These are phyloP conservation scores for Heptranchias perlo DNA, from an alignment of 2,113 vertebrate species.

Conservation along the genomic window DNA sequence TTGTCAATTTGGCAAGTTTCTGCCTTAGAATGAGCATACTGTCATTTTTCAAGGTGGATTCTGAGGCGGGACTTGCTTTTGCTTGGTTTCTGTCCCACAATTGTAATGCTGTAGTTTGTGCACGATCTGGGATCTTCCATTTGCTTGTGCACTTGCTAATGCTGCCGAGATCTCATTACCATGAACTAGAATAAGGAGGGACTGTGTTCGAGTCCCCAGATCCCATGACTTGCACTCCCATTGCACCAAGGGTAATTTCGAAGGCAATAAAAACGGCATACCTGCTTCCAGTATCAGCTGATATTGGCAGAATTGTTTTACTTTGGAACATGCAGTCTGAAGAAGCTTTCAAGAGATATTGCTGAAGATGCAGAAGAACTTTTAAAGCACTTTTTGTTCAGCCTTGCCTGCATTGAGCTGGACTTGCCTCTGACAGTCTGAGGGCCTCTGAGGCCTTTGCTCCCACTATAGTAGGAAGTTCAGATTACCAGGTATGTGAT, in stretches of 20 bases:
- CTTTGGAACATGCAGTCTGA: neutral
- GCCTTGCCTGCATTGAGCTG: neutral
- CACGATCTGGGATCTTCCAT: neutral
- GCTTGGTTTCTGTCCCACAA: neutral
- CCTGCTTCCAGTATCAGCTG: neutral
- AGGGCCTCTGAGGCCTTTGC: neutral
- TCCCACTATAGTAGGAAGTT: neutral
- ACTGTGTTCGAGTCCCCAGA: neutral
- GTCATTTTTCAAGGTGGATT: neutral
- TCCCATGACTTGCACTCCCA: neutral
- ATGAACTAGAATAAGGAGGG: neutral
- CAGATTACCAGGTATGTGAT: neutral
- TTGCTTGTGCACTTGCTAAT: neutral
- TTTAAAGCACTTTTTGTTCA: neutral
- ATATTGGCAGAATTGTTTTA: neutral
- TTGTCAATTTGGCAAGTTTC: neutral
- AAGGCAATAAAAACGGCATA: neutral
- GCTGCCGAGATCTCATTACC: neutral
- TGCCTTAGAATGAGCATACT: neutral
- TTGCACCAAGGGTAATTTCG: slow-evolving; percentile 17
- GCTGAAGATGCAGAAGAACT: neutral
- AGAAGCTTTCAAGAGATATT: slow-evolving; percentile 21
- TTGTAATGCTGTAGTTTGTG: neutral
- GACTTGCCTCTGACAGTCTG: neutral
- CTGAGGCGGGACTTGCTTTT: neutral